Percentiles rank a stretch among this genome's conserved stretches.
Conservation (phyloP, 2,113 vertebrate genomes). For the Columba janthina region DNA sequence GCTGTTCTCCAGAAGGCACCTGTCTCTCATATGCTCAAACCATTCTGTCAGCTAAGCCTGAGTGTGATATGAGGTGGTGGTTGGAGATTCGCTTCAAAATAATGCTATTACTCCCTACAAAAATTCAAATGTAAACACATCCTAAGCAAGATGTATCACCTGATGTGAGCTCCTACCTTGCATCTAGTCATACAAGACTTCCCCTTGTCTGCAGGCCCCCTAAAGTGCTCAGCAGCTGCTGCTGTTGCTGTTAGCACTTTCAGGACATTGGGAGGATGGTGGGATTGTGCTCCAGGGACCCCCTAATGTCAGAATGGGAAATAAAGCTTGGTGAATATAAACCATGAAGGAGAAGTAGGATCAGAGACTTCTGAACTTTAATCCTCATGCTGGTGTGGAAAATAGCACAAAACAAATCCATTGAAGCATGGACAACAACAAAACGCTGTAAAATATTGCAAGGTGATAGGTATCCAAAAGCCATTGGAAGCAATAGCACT, state of each 20-base stretch:
- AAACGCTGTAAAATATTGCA: not conserved
- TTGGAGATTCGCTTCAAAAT: fast-evolving
- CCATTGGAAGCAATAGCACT: not conserved
- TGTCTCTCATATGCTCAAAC: not conserved
- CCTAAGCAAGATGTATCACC: not conserved
- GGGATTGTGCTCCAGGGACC: not conserved
- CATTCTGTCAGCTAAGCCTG: fast-evolving
- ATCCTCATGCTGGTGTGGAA: fast-evolving
- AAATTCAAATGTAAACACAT: not conserved
- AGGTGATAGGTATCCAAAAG: not conserved
- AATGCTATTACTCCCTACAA: not conserved
- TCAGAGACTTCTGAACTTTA: not conserved
- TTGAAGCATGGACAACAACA: not conserved
- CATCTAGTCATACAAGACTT: not conserved
- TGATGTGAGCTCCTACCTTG: not conserved
- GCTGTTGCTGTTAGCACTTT: not conserved
- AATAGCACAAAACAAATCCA: not conserved
- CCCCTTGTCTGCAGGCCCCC: not conserved
- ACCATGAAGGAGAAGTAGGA: not conserved
- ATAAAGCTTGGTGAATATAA: not conserved
- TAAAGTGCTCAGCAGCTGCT: not conserved
- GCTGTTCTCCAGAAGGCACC: not conserved
- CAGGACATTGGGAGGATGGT: not conserved
- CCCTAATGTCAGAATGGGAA: not conserved
- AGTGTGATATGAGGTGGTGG: not conserved